Base-by-base conservation (phyloP, 2,797 vertebrate species). In the Neostethus bicornis region DNA sequence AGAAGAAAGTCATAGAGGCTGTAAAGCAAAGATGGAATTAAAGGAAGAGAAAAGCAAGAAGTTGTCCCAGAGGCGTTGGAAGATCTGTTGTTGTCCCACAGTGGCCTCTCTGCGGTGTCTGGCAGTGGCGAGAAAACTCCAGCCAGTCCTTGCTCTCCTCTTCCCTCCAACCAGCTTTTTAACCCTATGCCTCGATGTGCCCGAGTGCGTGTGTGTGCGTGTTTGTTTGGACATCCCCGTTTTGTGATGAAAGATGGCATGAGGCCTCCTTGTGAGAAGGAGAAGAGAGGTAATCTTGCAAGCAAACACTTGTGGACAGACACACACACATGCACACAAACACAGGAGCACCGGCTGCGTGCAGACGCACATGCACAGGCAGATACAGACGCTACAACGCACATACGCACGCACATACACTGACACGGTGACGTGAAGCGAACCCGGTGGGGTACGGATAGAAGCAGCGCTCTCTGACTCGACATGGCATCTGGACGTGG, bases 31-130 rank as follows among this genome's bases (percentile, higher is more conserved):
- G 66, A 49, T 57, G 53, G 53, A 49, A 44, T 34, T 37, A 35
- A 47, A 49, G 64, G 56, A 35, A 28, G 61, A 42, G 56, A 61
- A 61, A 56, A 78, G 67, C 50, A 14, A 41, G 45, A 53, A 37
- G 58, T 71, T 21, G 61, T 71, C 26, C 49, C 44, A 10, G 59
- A 42, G 62, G 31, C n/a, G 47, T 16, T 9, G 52, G 73, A 29
- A 60, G 61, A 42, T 68, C 13, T 61, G 26, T 53, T 51, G 76
- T 82, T 87, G 67, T 73, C 84, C 86, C 80, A 91, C 85, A 73
- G 77, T 73, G 61, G 76, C 83, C 70, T 84, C 73, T 74, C 70
- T 77, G 80, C 82, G 80, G 84, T 75, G 85, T 85, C 87, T 91
- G 89, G 89, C 88, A 87, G 83, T 78, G 66, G 3, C 8, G 32